Base-by-base conservation (phyloP, 2,113 vertebrate genomes). In the Ranitomeya variabilis region DNA sequence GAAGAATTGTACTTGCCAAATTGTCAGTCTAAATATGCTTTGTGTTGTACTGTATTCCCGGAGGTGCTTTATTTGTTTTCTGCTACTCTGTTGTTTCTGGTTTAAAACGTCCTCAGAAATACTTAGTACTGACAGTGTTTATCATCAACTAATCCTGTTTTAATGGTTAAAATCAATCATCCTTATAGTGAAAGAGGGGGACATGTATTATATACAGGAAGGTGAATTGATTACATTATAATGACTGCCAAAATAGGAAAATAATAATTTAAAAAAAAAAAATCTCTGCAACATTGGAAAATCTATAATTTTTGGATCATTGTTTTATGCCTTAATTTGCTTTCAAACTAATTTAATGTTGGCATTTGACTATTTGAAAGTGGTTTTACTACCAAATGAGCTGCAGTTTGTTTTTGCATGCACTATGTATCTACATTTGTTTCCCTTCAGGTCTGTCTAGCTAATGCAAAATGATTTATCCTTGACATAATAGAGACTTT, bases 121-220 rank as follows among this genome's bases (percentile, higher is more conserved):
- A 45, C 62, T 83, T 7, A 69, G 62, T 23, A 37, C 37, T 69
- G 26, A 62, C 62, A 54, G 26, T 23, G 81, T 83, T 83, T 66
- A 83, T 83, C 81, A 83, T 83, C 37, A 83, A 54, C 64, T 83
- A 83, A 83, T 83, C 81, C 37, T 19, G 69, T 83, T 83, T 83
- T 83, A 83, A 83, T 83, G 62, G 31, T 54, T 69, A 51, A 83
- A 83, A 83, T 83, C 81, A 83, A 83, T 83, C 81, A 83, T 54
- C 62, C 64, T 69, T 54, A 54, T 51, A 67, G 45, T n/a, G 54
- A 54, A 45, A 54, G 45, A 54, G 45, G 23, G 81, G 37, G 81
- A 54, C 11, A 54, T 83, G 62, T n/a, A 54, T 83, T 83, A 69
- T 66, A 66, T 52, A 64, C 15, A 14, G 52, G n/a, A 69, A 83